Base-by-base conservation (phyloP, 2,113 vertebrate species). In the Neodontobutis hainanensis region DNA sequence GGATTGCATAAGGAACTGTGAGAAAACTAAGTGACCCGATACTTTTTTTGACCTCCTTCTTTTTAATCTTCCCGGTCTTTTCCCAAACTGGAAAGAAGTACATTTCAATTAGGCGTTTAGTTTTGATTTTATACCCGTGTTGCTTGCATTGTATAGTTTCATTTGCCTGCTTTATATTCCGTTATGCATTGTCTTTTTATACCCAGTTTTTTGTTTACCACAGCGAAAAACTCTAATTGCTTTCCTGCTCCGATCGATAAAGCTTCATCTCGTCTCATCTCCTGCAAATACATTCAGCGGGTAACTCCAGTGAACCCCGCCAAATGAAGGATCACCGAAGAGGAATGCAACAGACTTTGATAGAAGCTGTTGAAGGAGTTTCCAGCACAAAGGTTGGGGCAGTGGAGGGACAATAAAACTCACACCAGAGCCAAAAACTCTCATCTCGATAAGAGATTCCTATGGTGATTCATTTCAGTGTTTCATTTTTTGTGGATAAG, bases 1-100 rank as follows among this genome's bases (percentile, higher is more conserved):
- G 77, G 84, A 81, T 81, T 78, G 84, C 74, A 81, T 79, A 75
- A 77, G 81, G 52, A 79, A 60, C 67, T 70, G 48, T 56, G 76
- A 75, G 78, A 63, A 83, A 82, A 68, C 62, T 42, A 77, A 81
- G 45, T 73, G 63, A 78, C 60, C 73, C 69, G 51, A 78, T 61
- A 64, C 50, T 50, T 60, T 42, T 72, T 68, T 65, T 60, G 61
- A 77, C 60, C 42, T 58, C 49, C 11, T 44, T 42, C 63, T 43
- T 53, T 49, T 27, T 36, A 65, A 43, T 58, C 56, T 40, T 15
- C 14, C 15, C 19, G 19, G 52, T 58, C 38, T 43, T 43, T 58
- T 43, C 4, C 10, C 15, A 43, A 46, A 43, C 15, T 15, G 36
- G 56, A 43, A 11, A n/a, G n/a, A 5, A n/a, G 36, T 15, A 58